Conservation (phyloP, 2,797 vertebrate genomes). For the Balearica regulorum region DNA sequence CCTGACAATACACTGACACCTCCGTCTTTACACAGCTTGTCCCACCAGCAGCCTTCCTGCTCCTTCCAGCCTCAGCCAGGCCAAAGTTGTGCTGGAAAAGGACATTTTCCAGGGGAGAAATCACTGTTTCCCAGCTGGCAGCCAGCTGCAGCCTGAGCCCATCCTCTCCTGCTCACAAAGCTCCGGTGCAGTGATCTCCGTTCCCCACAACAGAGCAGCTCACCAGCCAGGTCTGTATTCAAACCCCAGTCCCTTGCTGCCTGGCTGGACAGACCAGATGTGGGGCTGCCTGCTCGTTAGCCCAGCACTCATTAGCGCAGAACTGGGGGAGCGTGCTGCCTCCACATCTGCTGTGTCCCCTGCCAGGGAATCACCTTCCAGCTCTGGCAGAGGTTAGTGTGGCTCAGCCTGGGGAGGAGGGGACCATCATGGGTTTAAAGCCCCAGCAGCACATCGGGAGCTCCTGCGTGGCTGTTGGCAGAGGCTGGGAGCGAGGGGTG, state of each 20-base stretch:
- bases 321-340: background rate
- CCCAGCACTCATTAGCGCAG: background rate
- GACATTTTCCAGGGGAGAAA: background rate
- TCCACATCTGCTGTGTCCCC: background rate
- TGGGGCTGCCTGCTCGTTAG: background rate
- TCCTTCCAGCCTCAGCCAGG: background rate
- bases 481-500: background rate
- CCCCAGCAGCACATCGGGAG: background rate
- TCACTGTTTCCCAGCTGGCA: background rate
- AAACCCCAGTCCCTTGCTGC: background rate
- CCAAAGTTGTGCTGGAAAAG: background rate
- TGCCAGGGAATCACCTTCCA: background rate
- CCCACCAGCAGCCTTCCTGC: background rate
- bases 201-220: background rate
- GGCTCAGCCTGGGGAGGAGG: background rate
- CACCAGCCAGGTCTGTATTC: background rate
- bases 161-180: background rate
- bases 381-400: background rate
- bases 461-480: background rate
- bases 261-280: background rate
- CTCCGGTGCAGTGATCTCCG: rapidly evolving
- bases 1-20: too few species aligned
- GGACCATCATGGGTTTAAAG: rapidly evolving
- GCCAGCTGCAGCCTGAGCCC: background rate
- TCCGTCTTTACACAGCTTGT: background rate